These are phyloP conservation scores for Maniola jurtina DNA, from an alignment of 1,140 invertebrate genomes.

Conservation along the genomic window DNA sequence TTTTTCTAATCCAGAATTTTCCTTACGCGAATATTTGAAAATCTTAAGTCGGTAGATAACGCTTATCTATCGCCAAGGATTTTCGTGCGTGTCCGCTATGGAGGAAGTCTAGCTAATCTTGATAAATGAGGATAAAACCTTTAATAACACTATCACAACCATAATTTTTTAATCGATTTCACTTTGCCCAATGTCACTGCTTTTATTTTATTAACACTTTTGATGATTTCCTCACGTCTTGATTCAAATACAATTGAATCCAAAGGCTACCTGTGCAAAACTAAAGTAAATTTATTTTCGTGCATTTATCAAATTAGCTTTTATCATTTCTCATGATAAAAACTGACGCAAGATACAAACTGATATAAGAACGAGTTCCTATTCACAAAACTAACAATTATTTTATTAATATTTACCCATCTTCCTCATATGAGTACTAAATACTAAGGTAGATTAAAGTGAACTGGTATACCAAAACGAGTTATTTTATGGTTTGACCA, in stretches of 20 bases:
- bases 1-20: conserved; percentile 24
- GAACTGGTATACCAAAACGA: background rate
- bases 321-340: conserved; percentile 45
- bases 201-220: conserved; percentile 5
- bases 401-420: background rate
- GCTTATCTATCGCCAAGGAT: conserved; percentile 39
- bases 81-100: conserved; percentile 16
- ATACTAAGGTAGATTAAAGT: background rate
- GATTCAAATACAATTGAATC: conserved; percentile 10
- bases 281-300: conserved; percentile 40
- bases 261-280: conserved; percentile 18
- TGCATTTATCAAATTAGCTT: conserved; percentile 47
- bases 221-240: background rate
- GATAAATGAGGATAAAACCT: conserved; percentile 25
- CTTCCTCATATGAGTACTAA: background rate
- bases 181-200: conserved; percentile 12
- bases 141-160: conserved; percentile 10
- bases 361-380: conserved; percentile 19
- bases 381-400: background rate
- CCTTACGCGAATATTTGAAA: conserved; percentile 23
- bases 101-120: conserved; percentile 19
- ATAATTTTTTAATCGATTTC: conserved; percentile 4
- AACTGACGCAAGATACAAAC: conserved; percentile 28
- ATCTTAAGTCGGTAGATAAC: conserved; percentile 33
- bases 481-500: background rate